phyloP scores from a whole-genome alignment of 2,113 vertebrate species.

The Neogale vison region DNA sequence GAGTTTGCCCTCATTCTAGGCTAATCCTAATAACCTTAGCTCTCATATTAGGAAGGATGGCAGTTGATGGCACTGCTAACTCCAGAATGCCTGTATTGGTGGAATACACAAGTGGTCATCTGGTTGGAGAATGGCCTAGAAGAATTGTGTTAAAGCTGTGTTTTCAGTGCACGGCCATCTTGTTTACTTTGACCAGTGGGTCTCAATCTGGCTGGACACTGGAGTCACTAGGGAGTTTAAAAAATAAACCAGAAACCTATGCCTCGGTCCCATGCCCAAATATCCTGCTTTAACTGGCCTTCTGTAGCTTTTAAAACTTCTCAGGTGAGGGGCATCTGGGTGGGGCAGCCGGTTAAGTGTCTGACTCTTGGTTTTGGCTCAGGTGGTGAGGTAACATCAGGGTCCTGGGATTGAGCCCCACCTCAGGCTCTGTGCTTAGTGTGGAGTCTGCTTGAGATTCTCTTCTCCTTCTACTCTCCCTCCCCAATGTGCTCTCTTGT shows the following conservation, averaged over 20 bases:
- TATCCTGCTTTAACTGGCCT: neutral
- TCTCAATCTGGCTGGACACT: neutral
- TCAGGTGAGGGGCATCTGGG: neutral
- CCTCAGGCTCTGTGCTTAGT: neutral
- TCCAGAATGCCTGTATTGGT: neutral
- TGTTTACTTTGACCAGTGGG: neutral
- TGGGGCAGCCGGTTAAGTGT: neutral
- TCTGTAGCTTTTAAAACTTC: neutral
- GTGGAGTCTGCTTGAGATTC: neutral
- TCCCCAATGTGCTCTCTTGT: neutral
- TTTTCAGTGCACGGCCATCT: neutral
- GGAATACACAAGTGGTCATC: neutral
- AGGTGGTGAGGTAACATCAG: too few species aligned
- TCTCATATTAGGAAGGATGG: neutral
- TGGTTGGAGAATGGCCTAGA: neutral
- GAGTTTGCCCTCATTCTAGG: neutral
- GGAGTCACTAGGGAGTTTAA: neutral
- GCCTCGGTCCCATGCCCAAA: neutral
- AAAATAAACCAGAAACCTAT: neutral
- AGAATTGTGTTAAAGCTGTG: neutral
- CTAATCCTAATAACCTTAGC: too few species aligned
- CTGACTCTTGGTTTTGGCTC: too few species aligned
- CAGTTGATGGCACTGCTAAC: too few species aligned
- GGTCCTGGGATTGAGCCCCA: too few species aligned
- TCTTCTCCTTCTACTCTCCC: neutral